phyloP scores from a whole-genome alignment of 2,113 vertebrate genomes.

The Jaculus jaculus region DNA sequence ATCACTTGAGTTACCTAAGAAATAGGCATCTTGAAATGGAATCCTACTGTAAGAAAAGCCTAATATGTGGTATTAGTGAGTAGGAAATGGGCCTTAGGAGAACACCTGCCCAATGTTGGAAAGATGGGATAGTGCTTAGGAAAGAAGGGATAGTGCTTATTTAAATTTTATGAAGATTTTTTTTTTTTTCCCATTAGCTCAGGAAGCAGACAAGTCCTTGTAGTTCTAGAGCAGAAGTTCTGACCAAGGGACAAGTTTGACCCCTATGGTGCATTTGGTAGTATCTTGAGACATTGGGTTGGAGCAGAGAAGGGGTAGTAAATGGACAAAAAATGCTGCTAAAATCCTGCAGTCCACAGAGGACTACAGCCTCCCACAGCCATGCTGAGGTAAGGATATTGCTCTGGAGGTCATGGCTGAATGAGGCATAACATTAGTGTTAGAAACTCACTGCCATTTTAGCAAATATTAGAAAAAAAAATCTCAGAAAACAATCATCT shows the following conservation, averaged over 20 bases:
- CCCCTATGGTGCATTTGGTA: neutral
- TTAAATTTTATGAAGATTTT: too few species aligned
- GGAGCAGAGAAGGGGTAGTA: neutral
- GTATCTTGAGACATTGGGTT: neutral
- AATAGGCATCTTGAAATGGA: neutral
- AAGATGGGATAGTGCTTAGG: neutral
- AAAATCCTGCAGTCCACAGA: neutral
- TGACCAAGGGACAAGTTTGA: neutral
- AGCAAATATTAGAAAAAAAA: neutral
- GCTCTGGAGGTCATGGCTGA: neutral
- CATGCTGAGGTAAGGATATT: neutral
- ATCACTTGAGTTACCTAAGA: neutral
- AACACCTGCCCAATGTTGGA: neutral
- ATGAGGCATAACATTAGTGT: neutral
- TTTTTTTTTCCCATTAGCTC: too few species aligned
- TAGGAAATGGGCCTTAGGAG: neutral
- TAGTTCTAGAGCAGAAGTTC: neutral
- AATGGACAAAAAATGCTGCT: neutral
- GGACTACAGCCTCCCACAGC: neutral
- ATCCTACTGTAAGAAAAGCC: neutral
- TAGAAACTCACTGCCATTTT: neutral
- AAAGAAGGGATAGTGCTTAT: too few species aligned
- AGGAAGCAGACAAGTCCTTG: neutral
- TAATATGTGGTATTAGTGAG: neutral
- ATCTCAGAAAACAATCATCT: neutral